Evolutionary conservation across 2,888 invertebrate genomes (phyloP).

Genomic region (Rhingia rostrata): DNA sequence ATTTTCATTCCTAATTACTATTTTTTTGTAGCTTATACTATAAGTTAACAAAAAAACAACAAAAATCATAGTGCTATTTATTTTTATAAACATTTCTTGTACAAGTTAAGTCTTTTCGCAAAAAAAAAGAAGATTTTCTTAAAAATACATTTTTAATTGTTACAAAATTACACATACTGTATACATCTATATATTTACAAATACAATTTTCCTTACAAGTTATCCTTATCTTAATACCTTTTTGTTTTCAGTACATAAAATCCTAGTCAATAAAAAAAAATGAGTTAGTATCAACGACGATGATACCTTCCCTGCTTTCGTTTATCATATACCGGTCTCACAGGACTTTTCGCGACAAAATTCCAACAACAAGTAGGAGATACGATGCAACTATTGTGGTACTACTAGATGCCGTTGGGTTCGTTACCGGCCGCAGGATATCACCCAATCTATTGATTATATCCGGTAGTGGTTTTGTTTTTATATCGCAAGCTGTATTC

Average conservation of each 20-base stretch:
- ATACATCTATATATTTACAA: conserved; percentile 35
- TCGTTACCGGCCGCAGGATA: conserved; percentile 82
- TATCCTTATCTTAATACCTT: conserved; percentile 4
- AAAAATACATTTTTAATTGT: background rate
- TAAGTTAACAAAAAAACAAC: conserved; percentile 26
- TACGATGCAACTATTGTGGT: conserved; percentile 9
- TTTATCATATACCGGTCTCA: conserved; percentile 12
- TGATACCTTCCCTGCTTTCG: conserved; percentile 9
- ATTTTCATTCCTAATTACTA: conserved; percentile 19
- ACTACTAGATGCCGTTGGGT: conserved; percentile 65
- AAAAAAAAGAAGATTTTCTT: background rate
- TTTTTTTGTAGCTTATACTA: conserved; percentile 21
- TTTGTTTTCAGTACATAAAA: background rate
- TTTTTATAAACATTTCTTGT: conserved; percentile 1
- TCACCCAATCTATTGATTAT: conserved; percentile 85
- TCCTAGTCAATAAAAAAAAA: background rate
- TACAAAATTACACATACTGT: conserved; percentile 9
- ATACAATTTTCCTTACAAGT: conserved; percentile 14
- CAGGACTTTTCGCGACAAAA: conserved; percentile 44
- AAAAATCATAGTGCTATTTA: background rate
- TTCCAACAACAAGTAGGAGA: conserved; percentile 20
- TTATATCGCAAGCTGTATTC: conserved; percentile 88
- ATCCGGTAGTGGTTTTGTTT: conserved; percentile 84
- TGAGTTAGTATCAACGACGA: background rate
- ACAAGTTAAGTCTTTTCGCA: conserved; percentile 23